Conservation (phyloP, 2,888 invertebrate species). For the Drosophila kambysellisi region DNA sequence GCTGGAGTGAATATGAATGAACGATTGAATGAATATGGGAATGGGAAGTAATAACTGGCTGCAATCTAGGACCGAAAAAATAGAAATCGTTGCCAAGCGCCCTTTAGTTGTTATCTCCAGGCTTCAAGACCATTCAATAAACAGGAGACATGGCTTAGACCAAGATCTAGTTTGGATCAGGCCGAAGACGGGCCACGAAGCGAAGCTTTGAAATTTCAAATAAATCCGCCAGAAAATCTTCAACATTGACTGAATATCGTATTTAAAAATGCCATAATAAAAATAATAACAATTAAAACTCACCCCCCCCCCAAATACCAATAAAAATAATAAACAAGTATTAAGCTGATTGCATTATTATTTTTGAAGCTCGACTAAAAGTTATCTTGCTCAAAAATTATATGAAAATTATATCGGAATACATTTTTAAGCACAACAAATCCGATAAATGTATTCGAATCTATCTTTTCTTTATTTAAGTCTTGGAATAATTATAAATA, state of each 20-base stretch:
- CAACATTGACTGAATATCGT: conserved; percentile 6
- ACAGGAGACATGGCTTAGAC: not conserved
- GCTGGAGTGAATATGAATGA: conserved; percentile 48
- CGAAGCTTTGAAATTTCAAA: too few species aligned
- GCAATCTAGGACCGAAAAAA: conserved; percentile 12
- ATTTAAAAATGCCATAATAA: conserved; percentile 38
- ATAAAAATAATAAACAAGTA: conserved; percentile 19
- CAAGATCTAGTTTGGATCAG: not conserved
- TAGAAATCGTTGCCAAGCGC: conserved; percentile 37
- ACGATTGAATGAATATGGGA: conserved; percentile 26
- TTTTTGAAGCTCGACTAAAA: not conserved
- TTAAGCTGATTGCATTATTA: not conserved
- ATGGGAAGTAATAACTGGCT: conserved; percentile 24
- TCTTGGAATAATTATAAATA: not conserved
- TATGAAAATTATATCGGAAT: not conserved
- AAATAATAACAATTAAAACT: conserved; percentile 53
- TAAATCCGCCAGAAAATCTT: conserved; percentile 24
- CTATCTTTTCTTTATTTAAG: not conserved
- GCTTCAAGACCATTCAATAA: not conserved
- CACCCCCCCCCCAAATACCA: not conserved
- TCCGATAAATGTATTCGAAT: not conserved
- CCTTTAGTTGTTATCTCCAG: conserved; percentile 43
- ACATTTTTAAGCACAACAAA: not conserved
- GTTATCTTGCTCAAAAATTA: conserved; percentile 12
- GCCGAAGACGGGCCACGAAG: too few species aligned